A percentile compares a stretch with the other conserved stretches of the same genome.
Conservation (phyloP, 1,140 invertebrate genomes). For the Stenopsyche tienmushanensis region DNA sequence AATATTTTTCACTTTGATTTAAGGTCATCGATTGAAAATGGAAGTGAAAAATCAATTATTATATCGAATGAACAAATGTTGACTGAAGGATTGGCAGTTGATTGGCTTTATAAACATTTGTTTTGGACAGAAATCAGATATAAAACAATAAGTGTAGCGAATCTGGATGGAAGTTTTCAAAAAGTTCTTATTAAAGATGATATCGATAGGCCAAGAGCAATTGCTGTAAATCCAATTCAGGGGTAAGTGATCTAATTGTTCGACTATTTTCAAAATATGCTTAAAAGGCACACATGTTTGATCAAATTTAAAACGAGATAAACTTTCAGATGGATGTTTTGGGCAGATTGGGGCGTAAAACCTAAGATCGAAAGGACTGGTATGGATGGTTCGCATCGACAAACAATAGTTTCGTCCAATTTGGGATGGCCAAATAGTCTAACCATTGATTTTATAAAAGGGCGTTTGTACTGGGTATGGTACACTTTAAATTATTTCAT, state of each 20-base stretch:
- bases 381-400: conserved; percentile 91
- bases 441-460: conserved; percentile 80
- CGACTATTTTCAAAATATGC: conserved; percentile 15
- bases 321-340: conserved; percentile 81
- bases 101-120: conserved; percentile 95
- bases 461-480: conserved; percentile 82
- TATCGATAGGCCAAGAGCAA: conserved; percentile 93
- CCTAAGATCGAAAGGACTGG: conserved; percentile 89
- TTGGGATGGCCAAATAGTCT: conserved; percentile 97
- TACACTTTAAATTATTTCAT: not conserved
- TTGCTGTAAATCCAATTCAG: conserved; percentile 91
- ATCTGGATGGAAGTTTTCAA: conserved; percentile 86
- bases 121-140: conserved; percentile 95
- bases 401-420: conserved; percentile 82
- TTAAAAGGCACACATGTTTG: too few relatives aligned
- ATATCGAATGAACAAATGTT: conserved; percentile 80
- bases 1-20: conserved; percentile 5
- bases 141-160: conserved; percentile 86
- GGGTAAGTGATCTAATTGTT: conserved; percentile 58
- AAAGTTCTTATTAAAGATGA: conserved; percentile 82
- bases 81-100: conserved; percentile 92
- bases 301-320: not conserved
- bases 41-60: conserved; percentile 76
- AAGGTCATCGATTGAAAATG: conserved; percentile 88
- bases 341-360: conserved; percentile 92